phyloP scores from a whole-genome alignment of 92 coral and sea anemone species.

The Epizoanthus scotinus region DNA sequence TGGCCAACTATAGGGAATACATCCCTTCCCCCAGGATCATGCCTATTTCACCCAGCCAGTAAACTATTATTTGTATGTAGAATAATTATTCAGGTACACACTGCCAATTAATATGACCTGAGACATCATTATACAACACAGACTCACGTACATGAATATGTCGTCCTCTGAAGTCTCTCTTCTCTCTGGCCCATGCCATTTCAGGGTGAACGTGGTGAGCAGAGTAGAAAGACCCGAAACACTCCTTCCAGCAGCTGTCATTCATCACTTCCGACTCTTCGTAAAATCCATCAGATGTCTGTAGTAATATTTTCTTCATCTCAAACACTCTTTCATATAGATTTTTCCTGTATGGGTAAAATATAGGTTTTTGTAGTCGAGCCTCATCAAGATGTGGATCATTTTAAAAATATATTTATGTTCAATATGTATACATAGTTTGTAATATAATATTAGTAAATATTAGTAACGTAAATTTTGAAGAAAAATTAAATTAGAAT shows the following conservation, averaged over 20 bases:
- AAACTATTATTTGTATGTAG: no score
- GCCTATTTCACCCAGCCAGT: no score
- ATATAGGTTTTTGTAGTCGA: background rate
- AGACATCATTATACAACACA: background rate
- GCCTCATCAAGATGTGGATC: no score
- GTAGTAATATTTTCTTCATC: constrained; percentile 66
- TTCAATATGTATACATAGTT: no score
- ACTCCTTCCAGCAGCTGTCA: constrained; percentile 76
- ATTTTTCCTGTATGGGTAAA: constrained; percentile 64
- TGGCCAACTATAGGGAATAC: no score
- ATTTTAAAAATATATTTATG: no score
- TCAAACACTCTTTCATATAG: constrained; percentile 82
- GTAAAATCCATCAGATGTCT: constrained; percentile 70
- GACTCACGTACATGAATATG: constrained; percentile 51
- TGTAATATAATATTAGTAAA: no score
- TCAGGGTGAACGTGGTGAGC: constrained; percentile 83
- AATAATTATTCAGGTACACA: no score
- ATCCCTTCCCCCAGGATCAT: no score
- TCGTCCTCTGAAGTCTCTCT: constrained; percentile 37
- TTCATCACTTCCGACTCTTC: constrained; percentile 52
- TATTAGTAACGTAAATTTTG: no score
- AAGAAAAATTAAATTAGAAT: no score
- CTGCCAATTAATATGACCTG: no score
- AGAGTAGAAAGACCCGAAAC: constrained; percentile 60
- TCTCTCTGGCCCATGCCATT: constrained; percentile 43